A percentile compares a stretch with the other conserved stretches of the same genome.
Evolutionary conservation across 1,140 invertebrate species (phyloP).

Genomic region (Aradophagus sp.): DNA sequence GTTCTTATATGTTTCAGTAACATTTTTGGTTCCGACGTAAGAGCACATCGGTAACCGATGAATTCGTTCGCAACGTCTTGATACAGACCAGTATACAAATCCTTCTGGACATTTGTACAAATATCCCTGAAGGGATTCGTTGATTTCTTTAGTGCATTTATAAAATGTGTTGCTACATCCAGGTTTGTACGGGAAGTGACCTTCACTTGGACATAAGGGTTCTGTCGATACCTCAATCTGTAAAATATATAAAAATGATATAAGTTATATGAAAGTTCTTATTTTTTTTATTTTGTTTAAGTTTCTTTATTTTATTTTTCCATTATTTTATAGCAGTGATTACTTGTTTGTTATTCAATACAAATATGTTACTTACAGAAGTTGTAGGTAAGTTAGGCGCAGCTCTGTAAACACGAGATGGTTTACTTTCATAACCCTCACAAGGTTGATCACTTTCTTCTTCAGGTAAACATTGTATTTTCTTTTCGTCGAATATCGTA

Average conservation of each 20-base stretch:
- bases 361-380: conserved; percentile 80
- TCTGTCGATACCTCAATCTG: conserved; percentile 78
- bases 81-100: conserved; percentile 85
- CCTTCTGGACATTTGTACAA: conserved; percentile 85
- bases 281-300: too few species aligned
- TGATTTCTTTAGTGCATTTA: conserved; percentile 79
- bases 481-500: conserved; percentile 83
- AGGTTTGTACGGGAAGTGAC: conserved; percentile 81
- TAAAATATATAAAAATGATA: too few species aligned
- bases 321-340: too few species aligned
- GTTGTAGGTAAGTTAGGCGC: conserved; percentile 74
- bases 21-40: conserved; percentile 51
- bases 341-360: too few species aligned
- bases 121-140: conserved; percentile 79
- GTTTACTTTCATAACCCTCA: conserved; percentile 74
- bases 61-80: conserved; percentile 82
- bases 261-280: too few species aligned
- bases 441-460: conserved; percentile 77
- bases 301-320: too few species aligned
- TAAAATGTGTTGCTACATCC: conserved; percentile 83
- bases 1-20: conserved; percentile 59
- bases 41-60: conserved; percentile 78
- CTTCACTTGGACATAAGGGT: conserved; percentile 80
- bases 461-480: conserved; percentile 81
- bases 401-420: conserved; percentile 75